phyloP scores from a whole-genome alignment of 1,140 invertebrate species.

The Hyles euphorbiae region DNA sequence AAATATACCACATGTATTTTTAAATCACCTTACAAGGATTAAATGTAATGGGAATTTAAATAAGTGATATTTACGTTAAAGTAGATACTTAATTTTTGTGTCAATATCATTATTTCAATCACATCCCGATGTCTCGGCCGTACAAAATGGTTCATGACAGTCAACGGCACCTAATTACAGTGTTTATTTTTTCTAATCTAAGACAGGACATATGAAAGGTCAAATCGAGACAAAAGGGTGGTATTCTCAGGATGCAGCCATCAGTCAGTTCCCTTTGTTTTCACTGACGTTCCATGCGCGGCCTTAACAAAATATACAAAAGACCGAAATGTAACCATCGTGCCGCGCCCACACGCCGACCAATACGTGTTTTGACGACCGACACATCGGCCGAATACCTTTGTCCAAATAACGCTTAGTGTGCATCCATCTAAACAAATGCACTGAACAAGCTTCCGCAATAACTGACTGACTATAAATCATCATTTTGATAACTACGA shows the following conservation, averaged over 20 bases:
- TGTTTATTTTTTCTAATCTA: constrained; percentile 9
- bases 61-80: too few species aligned
- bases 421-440: neutral
- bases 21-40: too few species aligned
- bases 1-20: too few species aligned
- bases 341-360: constrained; percentile 45
- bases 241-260: constrained; percentile 45
- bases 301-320: constrained; percentile 63
- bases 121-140: too few species aligned
- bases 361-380: constrained; percentile 43
- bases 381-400: constrained; percentile 23
- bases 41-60: too few species aligned
- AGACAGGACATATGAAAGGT: constrained; percentile 20
- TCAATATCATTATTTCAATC: too few species aligned
- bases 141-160: neutral
- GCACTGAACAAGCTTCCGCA: neutral
- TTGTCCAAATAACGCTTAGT: constrained; percentile 21
- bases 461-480: constrained; percentile 1
- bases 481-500: too few species aligned
- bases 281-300: constrained; percentile 40
- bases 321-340: constrained; percentile 56
- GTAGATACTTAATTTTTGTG: too few species aligned
- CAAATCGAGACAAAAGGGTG: constrained; percentile 31
- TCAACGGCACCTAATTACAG: constrained; percentile 2
- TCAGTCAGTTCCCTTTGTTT: constrained; percentile 53